A percentile compares a stretch with the other conserved stretches of the same genome.
Evolutionary conservation across 2,113 vertebrate genomes (phyloP).

Genomic region (Noturus placidus): DNA sequence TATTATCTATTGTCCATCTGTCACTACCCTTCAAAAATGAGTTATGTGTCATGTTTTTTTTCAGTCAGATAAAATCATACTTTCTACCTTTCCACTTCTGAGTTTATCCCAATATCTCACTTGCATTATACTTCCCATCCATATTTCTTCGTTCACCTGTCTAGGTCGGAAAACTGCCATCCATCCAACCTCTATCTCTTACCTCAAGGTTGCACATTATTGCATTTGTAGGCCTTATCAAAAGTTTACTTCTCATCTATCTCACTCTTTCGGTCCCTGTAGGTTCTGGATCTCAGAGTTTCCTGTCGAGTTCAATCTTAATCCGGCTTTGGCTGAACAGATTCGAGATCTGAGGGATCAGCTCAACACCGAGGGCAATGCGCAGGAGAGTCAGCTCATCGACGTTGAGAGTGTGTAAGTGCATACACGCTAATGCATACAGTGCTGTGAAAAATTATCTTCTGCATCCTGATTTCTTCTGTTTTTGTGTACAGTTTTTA

Average conservation of each 20-base stretch:
- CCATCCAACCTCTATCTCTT: slow-evolving; percentile 33
- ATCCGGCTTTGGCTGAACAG: slow-evolving; percentile 83
- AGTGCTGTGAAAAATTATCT: no score
- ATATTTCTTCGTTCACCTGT: neutral
- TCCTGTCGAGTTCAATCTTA: slow-evolving; percentile 88
- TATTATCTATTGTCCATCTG: neutral
- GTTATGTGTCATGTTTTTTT: neutral
- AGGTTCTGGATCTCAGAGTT: slow-evolving; percentile 92
- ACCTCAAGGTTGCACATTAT: neutral
- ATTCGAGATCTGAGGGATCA: slow-evolving; percentile 88
- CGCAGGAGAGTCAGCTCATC: slow-evolving; percentile 83
- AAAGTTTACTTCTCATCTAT: neutral
- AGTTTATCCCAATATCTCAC: neutral
- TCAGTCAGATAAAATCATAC: neutral
- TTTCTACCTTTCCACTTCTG: neutral
- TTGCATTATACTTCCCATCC: neutral
- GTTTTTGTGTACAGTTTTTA: no score
- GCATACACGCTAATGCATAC: neutral
- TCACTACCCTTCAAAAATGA: neutral
- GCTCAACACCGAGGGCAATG: slow-evolving; percentile 78
- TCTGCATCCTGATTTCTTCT: no score
- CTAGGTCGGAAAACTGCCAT: neutral
- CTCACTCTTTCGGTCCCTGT: neutral
- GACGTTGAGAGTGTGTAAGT: slow-evolving; percentile 90
- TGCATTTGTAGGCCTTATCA: neutral